These are phyloP conservation scores for Lamellibrachia luymesi DNA, from an alignment of 1,140 invertebrate species.

Conservation along the genomic window DNA sequence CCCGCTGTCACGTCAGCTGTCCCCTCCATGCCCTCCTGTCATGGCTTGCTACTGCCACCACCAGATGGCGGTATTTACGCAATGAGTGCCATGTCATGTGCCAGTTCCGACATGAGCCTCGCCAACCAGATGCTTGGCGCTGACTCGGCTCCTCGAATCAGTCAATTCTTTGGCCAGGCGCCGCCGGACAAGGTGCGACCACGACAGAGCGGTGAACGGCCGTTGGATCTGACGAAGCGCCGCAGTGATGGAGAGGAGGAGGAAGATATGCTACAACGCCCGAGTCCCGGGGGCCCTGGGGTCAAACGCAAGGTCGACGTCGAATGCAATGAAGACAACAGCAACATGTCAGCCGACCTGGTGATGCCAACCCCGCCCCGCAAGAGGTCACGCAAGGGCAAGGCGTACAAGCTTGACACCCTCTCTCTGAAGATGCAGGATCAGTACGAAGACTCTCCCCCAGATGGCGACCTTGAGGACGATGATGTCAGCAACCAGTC, in stretches of 20 bases:
- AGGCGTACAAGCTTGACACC: constrained; percentile 73
- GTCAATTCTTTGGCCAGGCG: constrained; percentile 8
- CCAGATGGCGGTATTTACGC: background rate
- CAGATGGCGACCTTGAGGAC: constrained; percentile 13
- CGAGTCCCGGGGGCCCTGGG: background rate
- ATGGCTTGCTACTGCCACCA: background rate
- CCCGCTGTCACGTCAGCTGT: background rate
- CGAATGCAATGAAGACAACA: background rate
- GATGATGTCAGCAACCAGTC: constrained; percentile 1
- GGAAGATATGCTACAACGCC: background rate
- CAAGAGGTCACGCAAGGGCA: constrained; percentile 75
- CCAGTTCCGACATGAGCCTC: background rate
- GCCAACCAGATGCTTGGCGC: background rate
- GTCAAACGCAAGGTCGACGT: background rate
- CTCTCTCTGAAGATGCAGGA: constrained; percentile 60
- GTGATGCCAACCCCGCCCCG: constrained; percentile 39
- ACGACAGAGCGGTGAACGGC: background rate
- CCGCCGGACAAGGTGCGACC: background rate
- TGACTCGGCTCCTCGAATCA: background rate
- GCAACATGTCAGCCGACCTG: constrained; percentile 18
- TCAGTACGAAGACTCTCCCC: constrained; percentile 19
- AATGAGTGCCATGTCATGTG: background rate
- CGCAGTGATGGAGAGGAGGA: background rate
- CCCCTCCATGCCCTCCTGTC: background rate
- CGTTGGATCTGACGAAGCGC: background rate